Evolutionary conservation across 2,888 invertebrate species (phyloP).

Genomic region (Cheilosia grossa): DNA sequence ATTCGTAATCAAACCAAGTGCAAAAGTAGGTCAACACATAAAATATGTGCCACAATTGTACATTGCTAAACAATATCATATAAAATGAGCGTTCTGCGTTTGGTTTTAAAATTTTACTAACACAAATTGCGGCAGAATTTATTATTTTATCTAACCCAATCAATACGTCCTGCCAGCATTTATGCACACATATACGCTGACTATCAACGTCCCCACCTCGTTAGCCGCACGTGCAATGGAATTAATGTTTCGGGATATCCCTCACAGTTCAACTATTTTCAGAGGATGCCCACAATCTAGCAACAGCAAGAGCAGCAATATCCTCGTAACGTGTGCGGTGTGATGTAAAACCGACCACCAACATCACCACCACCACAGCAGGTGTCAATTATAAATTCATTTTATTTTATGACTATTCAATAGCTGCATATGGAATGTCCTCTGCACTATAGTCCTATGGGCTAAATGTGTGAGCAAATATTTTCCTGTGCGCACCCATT

Average conservation of each 20-base stretch:
- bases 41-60: slow-evolving; percentile 18
- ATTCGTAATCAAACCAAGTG: slow-evolving; percentile 2
- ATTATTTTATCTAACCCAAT: slow-evolving; percentile 72
- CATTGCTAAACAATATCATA: slow-evolving; percentile 50
- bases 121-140: slow-evolving; percentile 72
- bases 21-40: slow-evolving; percentile 19
- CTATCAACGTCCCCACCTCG: neutral
- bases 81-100: slow-evolving; percentile 29
- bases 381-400: slow-evolving; percentile 74
- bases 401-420: slow-evolving; percentile 72
- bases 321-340: slow-evolving; percentile 16
- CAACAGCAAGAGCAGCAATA: neutral
- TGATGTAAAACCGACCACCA: slow-evolving; percentile 35
- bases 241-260: slow-evolving; percentile 31
- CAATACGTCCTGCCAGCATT: slow-evolving; percentile 38
- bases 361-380: slow-evolving; percentile 54
- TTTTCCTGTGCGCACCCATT: slow-evolving; percentile 19
- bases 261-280: neutral
- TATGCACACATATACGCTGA: neutral
- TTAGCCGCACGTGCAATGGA: slow-evolving; percentile 26
- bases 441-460: slow-evolving; percentile 11
- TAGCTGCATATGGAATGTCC: slow-evolving; percentile 25
- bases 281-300: neutral
- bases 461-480: slow-evolving; percentile 46
- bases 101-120: slow-evolving; percentile 65